Evolutionary conservation across 2,797 vertebrate species (phyloP), one percentile per base, ranked within the genome.

Genomic region (Myotis findleyi): DNA sequence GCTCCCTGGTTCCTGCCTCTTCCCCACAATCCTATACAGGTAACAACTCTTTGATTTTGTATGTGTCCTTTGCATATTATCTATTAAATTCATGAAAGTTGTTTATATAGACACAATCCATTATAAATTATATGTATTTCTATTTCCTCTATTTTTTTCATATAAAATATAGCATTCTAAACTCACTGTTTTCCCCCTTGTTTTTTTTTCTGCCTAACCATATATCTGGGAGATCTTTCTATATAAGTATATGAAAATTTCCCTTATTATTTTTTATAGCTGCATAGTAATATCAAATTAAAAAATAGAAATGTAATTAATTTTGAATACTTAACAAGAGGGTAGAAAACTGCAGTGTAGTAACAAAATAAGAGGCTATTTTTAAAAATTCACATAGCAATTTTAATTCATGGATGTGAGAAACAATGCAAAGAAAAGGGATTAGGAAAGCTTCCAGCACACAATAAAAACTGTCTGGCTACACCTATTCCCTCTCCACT

Each of bases 281-380:
- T 82, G 18, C 41, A 79, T 30, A 38, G 27, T 75, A 30, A 85
- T 88, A 38, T 77, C 13, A 80, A 12, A 69, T 80, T 57, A 20
- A 36, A 68, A 13, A 11, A 53, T 81, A 87, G 38, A 89, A 89
- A 80, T 66, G 49, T 55, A 94, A 87, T 88, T 83, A 62, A 27
- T 51, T 81, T 16, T 93, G 80, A 86, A 44, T 55, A 76, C n/a
- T 81, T 93, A 82, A 82, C 68, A 3, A 81, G 57, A 93, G 5
- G 38, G 6, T 6, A 8, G 27, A 57, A 44, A 51, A 83, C 53
- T 4, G 7, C 94, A 93, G 3, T 8, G 12, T 47, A 18, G 13
- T 75, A 62, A 87, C 13, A 59, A 53, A 36, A 92, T 79, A 71
- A 23, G 59, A 86, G n/a, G 1, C 21, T 21, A 4, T 6, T 44